phyloP scores from a whole-genome alignment of 2,888 invertebrate genomes.

The Eledona agricola region DNA sequence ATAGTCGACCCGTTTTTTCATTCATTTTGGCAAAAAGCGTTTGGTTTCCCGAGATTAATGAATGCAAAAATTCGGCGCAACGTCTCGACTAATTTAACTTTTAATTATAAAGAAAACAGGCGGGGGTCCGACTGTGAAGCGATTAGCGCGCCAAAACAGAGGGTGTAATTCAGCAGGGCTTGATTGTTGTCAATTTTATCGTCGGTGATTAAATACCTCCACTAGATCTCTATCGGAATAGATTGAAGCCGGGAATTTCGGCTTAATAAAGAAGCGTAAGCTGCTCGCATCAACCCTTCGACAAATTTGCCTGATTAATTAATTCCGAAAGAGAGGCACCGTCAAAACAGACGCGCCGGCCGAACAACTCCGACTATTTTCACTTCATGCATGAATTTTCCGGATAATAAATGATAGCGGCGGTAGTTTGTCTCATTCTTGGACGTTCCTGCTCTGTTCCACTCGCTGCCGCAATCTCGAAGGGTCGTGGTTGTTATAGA shows the following conservation, averaged over 20 bases:
- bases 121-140: neutral
- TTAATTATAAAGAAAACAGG: conserved; percentile 12
- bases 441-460: conserved; percentile 41
- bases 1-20: too few species aligned
- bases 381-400: conserved; percentile 53
- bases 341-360: conserved; percentile 7
- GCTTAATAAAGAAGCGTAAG: conserved; percentile 10
- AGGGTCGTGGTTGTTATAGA: conserved; percentile 56
- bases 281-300: conserved; percentile 6
- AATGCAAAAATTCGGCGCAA: conserved; percentile 8
- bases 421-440: conserved; percentile 45
- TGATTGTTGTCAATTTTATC: conserved; percentile 9
- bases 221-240: conserved; percentile 21
- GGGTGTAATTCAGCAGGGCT: conserved; percentile 2
- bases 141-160: conserved; percentile 3
- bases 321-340: conserved; percentile 3
- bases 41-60: conserved; percentile 15
- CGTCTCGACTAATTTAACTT: conserved; percentile 13
- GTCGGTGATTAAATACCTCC: conserved; percentile 7
- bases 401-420: conserved; percentile 53
- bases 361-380: conserved; percentile 43
- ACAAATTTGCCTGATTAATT: conserved; percentile 11
- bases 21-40: too few species aligned
- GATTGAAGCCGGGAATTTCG: conserved; percentile 13
- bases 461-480: conserved; percentile 48